These are phyloP conservation scores for Scomber japonicus DNA, from an alignment of 2,113 vertebrate genomes.

Conservation along the genomic window DNA sequence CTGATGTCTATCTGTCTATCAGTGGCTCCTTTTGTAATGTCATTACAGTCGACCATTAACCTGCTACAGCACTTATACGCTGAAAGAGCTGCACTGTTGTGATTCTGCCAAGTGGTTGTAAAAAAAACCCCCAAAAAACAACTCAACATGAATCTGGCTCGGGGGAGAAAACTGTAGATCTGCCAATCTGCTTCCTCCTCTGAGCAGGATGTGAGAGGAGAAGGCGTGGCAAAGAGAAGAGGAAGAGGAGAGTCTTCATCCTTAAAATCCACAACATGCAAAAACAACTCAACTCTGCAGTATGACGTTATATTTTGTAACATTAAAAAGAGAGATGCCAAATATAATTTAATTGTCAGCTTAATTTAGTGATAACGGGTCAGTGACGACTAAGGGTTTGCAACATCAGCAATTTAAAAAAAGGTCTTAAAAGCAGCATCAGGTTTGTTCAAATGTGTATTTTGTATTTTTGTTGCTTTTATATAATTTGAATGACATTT, in stretches of 20 bases:
- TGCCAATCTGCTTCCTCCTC: not conserved
- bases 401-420: too few species aligned
- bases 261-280: not conserved
- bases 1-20: not conserved
- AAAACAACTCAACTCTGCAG: not conserved
- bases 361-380: not conserved
- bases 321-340: not conserved
- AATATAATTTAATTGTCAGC: not conserved
- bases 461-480: too few species aligned
- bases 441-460: too few species aligned
- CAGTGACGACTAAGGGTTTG: too few species aligned
- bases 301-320: not conserved
- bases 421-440: too few species aligned
- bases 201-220: constrained; percentile 12
- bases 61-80: not conserved
- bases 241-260: not conserved
- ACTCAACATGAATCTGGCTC: not conserved
- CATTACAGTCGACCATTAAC: not conserved
- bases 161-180: not conserved
- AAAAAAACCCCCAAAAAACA: not conserved
- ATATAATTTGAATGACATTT: too few species aligned
- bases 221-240: constrained; percentile 41
- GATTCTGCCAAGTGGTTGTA: constrained; percentile 2
- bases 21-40: not conserved
- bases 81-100: not conserved